Base-by-base conservation (phyloP, 2,888 invertebrate genomes). In the Taphrorychus bicolor region DNA sequence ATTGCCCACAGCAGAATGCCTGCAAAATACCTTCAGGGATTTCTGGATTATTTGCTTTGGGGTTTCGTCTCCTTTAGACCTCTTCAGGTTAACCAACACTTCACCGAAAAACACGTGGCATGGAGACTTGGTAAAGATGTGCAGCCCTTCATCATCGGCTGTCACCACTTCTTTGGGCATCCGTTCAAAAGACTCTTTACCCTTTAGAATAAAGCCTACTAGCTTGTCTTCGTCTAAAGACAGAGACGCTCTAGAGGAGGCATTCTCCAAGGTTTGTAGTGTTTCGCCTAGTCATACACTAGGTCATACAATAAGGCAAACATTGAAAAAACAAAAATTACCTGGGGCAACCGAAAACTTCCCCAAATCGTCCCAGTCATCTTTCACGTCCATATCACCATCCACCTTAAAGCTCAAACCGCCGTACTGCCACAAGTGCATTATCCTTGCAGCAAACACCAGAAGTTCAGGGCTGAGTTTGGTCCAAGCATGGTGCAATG, bases 361-460 rank as follows among this genome's bases (percentile, higher is more conserved):
- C 14, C 51, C 56, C 4, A 57, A 32, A 32, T 32, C 32, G 32
- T 32, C 3, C 32, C n/a, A n/a, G n/a, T 32, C 32, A 7, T 32
- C 32, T 32, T 11, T 32, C 11, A 7, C 32, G 3, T 7, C 3
- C 7, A 9, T 19, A 9, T 19, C 42, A 16, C 40, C 56, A 18
- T 66, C 53, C 79, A 70, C 60, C 78, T 78, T 65, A 65, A 80
- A 82, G 60, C 78, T 80, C 5, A 87, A 80, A 1, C 87, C 88
- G 5, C 86, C 87, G 70, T 81, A 81, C 74, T 86, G 83, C 87
- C 87, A 88, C 21, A 87, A 80, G 48, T 85, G 82, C 67, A 83
- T 80, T 21, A 85, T 79, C 72, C 87, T 80, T 0, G 84, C 80
- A 45, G 87, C 86, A 74, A 87, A 87, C 17, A 84, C 74, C 16